These are phyloP conservation scores for Cataglyphis albicans DNA, from an alignment of 2,888 invertebrate genomes.

Conservation along the genomic window DNA sequence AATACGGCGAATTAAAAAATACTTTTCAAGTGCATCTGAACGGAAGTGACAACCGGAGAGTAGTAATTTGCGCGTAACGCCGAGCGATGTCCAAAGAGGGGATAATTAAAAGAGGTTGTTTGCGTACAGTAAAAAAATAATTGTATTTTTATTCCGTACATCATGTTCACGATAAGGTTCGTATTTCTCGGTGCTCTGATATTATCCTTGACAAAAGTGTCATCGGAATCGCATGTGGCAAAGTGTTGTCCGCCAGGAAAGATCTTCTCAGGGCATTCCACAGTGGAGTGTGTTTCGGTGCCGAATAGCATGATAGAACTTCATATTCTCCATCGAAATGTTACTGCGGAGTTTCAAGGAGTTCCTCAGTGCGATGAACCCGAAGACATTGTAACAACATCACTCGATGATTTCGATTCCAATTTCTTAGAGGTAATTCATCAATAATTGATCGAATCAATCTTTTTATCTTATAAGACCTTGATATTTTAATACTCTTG, in stretches of 20 bases:
- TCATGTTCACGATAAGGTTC: constrained; percentile 31
- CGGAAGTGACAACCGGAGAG: constrained; percentile 19
- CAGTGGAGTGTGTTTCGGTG: constrained; percentile 42
- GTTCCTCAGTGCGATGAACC: constrained; percentile 63
- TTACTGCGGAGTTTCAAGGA: background rate
- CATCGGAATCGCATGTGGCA: constrained; percentile 8
- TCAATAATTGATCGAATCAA: background rate
- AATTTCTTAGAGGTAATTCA: constrained; percentile 54
- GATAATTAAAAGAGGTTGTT: constrained; percentile 2
- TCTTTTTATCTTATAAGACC: background rate
- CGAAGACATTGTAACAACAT: constrained; percentile 47
- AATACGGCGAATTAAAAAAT: background rate
- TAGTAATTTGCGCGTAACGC: constrained; percentile 1
- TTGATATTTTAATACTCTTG: background rate
- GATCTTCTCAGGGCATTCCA: constrained; percentile 61
- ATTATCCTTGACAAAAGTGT: background rate
- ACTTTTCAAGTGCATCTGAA: background rate
- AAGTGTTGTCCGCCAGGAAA: constrained; percentile 72
- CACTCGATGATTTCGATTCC: constrained; percentile 41
- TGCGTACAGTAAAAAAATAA: background rate
- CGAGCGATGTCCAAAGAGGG: too few species aligned
- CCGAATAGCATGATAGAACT: constrained; percentile 37
- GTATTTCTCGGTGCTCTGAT: constrained; percentile 2
- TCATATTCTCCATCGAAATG: constrained; percentile 14
- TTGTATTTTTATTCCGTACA: background rate